Conservation (phyloP, 2,888 invertebrate genomes). For the Tortricodes alternella region DNA sequence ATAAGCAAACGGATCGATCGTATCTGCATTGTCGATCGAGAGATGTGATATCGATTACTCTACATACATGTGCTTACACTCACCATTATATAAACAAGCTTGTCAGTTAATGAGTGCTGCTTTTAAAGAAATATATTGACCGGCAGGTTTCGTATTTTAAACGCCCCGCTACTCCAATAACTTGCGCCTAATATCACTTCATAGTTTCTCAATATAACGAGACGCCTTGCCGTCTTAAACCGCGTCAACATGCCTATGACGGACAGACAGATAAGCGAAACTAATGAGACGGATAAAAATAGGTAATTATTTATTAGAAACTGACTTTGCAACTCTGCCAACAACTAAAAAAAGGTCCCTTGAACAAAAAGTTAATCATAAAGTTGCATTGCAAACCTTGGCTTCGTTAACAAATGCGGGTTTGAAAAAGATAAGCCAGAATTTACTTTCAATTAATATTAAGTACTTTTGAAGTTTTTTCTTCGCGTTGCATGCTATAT, state of each 20-base stretch:
- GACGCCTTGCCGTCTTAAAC: constrained; percentile 6
- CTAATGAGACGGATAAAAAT: constrained; percentile 18
- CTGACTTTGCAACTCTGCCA: background rate
- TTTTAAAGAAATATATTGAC: background rate
- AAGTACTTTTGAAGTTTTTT: background rate
- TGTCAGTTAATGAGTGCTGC: constrained; percentile 1
- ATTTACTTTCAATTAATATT: background rate
- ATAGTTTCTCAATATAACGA: constrained; percentile 2
- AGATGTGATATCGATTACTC: constrained; percentile 22
- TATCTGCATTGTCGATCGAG: constrained; percentile 13
- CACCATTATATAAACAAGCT: constrained; percentile 11
- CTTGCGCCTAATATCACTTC: background rate
- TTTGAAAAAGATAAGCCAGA: too few relatives aligned
- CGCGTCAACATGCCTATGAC: constrained; percentile 13
- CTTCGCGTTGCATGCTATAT: background rate
- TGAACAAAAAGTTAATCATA: too few relatives aligned
- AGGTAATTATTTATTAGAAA: constrained; percentile 12
- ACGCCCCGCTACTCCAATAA: too few relatives aligned
- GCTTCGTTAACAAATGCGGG: too few relatives aligned
- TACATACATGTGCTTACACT: background rate
- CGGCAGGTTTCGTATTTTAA: background rate
- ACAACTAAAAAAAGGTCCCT: background rate
- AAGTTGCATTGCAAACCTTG: too few relatives aligned
- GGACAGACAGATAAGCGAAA: constrained; percentile 7
- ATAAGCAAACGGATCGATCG: constrained; percentile 27